Evolutionary conservation across 2,113 vertebrate species (phyloP), one percentile per base, ranked within the genome.

Genomic region (Scortum barcoo): DNA sequence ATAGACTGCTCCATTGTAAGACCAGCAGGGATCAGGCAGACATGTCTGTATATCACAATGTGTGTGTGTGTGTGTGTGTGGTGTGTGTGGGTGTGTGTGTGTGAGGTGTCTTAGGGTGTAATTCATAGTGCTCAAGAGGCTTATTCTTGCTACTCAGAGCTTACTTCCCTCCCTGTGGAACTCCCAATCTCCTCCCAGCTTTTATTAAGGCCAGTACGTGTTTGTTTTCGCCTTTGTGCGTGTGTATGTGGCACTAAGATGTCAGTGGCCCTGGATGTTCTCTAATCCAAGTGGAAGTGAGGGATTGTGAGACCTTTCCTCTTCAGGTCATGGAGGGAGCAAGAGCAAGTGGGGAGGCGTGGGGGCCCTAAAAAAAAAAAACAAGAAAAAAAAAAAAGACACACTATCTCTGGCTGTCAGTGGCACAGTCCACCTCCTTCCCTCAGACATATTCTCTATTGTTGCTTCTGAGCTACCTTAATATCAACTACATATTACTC

Each of bases 141-240:
- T 91, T 81, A 88, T 88, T 86, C 28, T 72, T 72, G 72, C 73
- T 80, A 77, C 81, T 84, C 81, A 69, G 53, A 82, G 83, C 81
- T 86, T 53, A 82, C 22, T 78, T 72, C 54, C 53, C 72, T 71
- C 79, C 67, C 66, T 67, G 46, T 83, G 76, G 76, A 90, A 48
- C 70, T 51, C 53, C 61, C 38, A 66, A 51, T 68, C 56, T 70
- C 76, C 71, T 81, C 53, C 30, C 73, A 81, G 69, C 70, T 67
- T 84, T 84, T 86, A 83, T 82, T 81, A 80, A 75, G 76, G 62
- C 61, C 22, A 13, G 58, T 58, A 38, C 58, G 30, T 90, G 78
- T 80, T 76, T 89, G 78, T 71, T 48, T 88, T 70, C 67, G 53
- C 50, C 42, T 44, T 69, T 22, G n/a, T 38, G 40, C 28, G 3